Evolutionary conservation across 1,140 invertebrate species (phyloP).

Genomic region (Neodiprion fabricii): DNA sequence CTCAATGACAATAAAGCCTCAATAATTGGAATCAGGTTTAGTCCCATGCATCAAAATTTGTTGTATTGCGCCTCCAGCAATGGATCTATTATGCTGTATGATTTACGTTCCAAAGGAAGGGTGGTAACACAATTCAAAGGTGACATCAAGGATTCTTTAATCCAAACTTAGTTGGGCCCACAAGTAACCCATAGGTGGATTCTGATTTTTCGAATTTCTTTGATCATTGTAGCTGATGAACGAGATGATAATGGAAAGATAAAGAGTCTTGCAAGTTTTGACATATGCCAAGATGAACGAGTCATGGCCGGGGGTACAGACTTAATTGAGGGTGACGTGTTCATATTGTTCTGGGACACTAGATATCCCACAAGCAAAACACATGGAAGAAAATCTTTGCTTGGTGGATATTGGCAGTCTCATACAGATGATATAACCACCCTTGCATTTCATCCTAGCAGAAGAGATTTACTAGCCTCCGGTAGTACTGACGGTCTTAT

Average conservation of each 20-base stretch:
- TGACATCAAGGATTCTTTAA: constrained; percentile 36
- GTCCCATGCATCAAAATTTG: constrained; percentile 65
- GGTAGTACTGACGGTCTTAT: constrained; percentile 86
- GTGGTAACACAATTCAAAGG: constrained; percentile 66
- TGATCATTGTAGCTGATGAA: constrained; percentile 47
- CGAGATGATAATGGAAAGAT: constrained; percentile 51
- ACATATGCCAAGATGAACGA: constrained; percentile 75
- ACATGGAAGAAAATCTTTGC: constrained; percentile 60
- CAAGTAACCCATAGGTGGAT: constrained; percentile 31
- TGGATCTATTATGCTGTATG: constrained; percentile 70
- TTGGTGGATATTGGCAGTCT: constrained; percentile 87
- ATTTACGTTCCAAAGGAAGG: constrained; percentile 66
- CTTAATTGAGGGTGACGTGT: constrained; percentile 73
- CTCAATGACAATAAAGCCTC: constrained; percentile 57
- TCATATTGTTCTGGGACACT: constrained; percentile 84
- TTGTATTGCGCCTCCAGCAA: constrained; percentile 68
- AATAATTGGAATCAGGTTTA: constrained; percentile 68
- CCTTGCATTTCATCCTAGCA: constrained; percentile 79
- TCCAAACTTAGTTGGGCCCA: too few relatives aligned
- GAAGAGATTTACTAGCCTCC: constrained; percentile 73
- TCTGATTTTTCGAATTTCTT: constrained; percentile 28
- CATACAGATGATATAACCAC: constrained; percentile 85
- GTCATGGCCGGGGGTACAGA: constrained; percentile 81
- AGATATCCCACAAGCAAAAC: constrained; percentile 56
- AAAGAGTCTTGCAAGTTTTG: constrained; percentile 75